Conservation (phyloP, 2,888 invertebrate species). For the Steinernema carpocapsae region DNA sequence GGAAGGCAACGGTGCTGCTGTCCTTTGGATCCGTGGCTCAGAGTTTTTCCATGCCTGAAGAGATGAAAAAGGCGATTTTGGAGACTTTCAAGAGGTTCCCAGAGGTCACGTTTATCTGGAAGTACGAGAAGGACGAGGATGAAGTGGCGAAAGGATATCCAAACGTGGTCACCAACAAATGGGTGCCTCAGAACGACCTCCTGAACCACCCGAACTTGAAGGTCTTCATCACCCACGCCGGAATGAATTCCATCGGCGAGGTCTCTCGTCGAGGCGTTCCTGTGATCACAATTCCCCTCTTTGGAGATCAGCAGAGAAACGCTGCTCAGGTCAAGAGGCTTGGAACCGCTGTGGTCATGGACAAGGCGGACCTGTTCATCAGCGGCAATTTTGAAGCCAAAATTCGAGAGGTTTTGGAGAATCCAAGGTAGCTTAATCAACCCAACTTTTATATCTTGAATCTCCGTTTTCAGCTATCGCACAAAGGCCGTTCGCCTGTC, state of each 20-base stretch:
- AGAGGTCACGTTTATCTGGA: conserved; percentile 43
- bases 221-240: conserved; percentile 39
- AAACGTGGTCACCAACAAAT: conserved; percentile 36
- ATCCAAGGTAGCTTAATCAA: no score
- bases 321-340: no score
- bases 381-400: not conserved
- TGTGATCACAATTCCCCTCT: conserved; percentile 34
- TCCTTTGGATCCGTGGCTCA: conserved; percentile 2
- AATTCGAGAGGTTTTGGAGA: not conserved
- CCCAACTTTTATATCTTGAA: no score
- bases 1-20: not conserved
- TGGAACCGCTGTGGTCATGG: not conserved
- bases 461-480: no score
- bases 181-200: conserved; percentile 45
- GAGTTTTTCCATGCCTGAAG: not conserved
- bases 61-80: conserved; percentile 13
- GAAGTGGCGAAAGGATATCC: conserved; percentile 36
- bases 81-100: conserved; percentile 38
- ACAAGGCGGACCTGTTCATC: not conserved
- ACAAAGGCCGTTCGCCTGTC: no score
- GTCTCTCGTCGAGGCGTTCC: conserved; percentile 40
- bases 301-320: no score
- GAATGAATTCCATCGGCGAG: no score
- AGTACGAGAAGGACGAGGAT: conserved; percentile 42
- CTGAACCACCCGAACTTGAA: conserved; percentile 35